Conservation (phyloP, 2,888 invertebrate species). For the Dyspetes luteomarginatus region DNA sequence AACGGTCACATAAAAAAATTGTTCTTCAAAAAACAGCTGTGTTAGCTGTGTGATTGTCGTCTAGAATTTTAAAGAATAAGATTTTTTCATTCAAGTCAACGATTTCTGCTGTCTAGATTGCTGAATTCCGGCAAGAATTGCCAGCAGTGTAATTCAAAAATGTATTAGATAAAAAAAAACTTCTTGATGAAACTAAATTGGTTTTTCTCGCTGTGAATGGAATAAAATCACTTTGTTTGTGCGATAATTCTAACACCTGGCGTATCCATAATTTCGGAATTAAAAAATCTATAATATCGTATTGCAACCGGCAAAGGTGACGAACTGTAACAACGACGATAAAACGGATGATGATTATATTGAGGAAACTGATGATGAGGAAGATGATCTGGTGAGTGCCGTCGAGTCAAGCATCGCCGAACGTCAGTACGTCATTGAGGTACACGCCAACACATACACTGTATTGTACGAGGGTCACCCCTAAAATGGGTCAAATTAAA, state of each 20-base stretch:
- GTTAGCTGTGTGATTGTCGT: no score
- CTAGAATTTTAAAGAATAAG: no score
- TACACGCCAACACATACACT: constrained; percentile 70
- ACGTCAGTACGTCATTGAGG: constrained; percentile 75
- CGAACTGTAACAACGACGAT: constrained; percentile 57
- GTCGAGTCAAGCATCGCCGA: constrained; percentile 77
- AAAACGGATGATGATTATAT: constrained; percentile 61
- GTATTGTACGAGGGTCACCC: constrained; percentile 35
- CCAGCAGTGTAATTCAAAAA: constrained; percentile 73
- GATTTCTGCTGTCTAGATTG: no score
- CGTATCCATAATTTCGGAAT: not conserved
- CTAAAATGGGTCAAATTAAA: no score
- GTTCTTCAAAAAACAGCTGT: no score
- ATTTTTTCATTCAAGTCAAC: no score
- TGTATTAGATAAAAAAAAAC: not conserved
- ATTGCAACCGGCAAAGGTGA: constrained; percentile 48
- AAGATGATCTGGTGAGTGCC: constrained; percentile 77
- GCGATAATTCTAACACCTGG: not conserved
- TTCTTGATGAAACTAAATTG: not conserved
- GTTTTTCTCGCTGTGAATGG: not conserved
- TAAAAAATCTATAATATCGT: constrained; percentile 32
- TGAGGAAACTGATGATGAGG: constrained; percentile 70
- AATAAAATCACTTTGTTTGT: constrained; percentile 7
- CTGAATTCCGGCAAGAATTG: no score
- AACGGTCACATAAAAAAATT: no score